Evolutionary conservation across 2,888 invertebrate genomes (phyloP).

Genomic region (Hydrotaea diabolus): DNA sequence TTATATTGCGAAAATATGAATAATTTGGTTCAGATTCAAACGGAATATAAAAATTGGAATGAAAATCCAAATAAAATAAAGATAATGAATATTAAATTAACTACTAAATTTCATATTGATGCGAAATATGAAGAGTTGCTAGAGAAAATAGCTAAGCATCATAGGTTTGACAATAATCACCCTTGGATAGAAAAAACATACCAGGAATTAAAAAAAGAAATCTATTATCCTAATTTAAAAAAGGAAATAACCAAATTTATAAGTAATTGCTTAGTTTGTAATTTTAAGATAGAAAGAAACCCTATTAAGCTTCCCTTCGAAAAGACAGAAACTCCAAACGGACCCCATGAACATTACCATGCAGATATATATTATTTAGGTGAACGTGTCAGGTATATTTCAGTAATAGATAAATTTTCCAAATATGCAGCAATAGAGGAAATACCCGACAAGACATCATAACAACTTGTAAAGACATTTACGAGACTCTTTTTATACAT

Average conservation of each 20-base stretch:
- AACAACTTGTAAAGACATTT: conserved; percentile 14
- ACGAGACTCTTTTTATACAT: background rate
- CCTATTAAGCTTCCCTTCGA: conserved; percentile 10
- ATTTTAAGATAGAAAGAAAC: conserved; percentile 22
- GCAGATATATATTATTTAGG: conserved; percentile 4
- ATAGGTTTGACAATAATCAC: conserved; percentile 21
- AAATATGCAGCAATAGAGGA: conserved; percentile 10
- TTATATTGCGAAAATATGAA: background rate
- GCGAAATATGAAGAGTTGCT: conserved; percentile 8
- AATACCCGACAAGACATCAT: background rate
- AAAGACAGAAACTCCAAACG: conserved; percentile 12
- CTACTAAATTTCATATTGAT: background rate
- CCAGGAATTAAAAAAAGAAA: background rate
- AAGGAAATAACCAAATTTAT: conserved; percentile 19
- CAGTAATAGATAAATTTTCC: conserved; percentile 8
- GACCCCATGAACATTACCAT: background rate
- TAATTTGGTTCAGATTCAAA: background rate
- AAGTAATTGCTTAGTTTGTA: conserved; percentile 8
- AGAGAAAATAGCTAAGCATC: conserved; percentile 17
- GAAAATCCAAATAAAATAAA: conserved; percentile 4
- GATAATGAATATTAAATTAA: background rate
- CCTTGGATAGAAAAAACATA: conserved; percentile 27
- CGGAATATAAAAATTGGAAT: background rate
- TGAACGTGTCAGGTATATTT: background rate
- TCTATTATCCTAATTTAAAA: conserved; percentile 21